A percentile compares a stretch with the other conserved stretches of the same genome.
Evolutionary conservation across 2,888 invertebrate species (phyloP).

Genomic region (Serripes groenlandicus): DNA sequence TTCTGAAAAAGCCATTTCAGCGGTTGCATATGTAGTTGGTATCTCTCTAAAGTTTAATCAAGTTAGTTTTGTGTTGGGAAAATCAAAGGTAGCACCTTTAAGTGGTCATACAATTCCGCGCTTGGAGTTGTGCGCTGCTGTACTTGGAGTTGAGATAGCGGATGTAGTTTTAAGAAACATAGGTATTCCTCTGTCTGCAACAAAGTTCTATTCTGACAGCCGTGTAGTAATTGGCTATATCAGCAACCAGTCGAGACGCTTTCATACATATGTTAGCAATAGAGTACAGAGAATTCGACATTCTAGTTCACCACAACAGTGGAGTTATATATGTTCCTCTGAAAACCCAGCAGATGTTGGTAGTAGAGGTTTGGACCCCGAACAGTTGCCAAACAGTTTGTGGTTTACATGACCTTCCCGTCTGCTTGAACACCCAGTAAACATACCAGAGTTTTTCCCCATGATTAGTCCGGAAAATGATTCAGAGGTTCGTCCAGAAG

Average conservation of each 20-base stretch:
- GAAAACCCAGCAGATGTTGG: too few species aligned
- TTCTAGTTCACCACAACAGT: slow-evolving; percentile 26
- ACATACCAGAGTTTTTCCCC: too few species aligned
- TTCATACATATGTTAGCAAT: slow-evolving; percentile 53
- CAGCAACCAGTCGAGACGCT: slow-evolving; percentile 25
- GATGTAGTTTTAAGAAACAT: background rate
- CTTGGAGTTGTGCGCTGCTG: slow-evolving; percentile 39
- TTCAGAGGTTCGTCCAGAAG: too few species aligned
- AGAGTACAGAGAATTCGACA: slow-evolving; percentile 35
- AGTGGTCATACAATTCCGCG: slow-evolving; percentile 34
- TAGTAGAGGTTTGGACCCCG: too few species aligned
- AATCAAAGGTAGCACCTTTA: slow-evolving; percentile 31
- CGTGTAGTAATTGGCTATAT: slow-evolving; percentile 41
- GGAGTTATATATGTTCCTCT: slow-evolving; percentile 48
- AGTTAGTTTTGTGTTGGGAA: slow-evolving; percentile 30
- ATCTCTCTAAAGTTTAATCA: background rate
- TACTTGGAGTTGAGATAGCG: slow-evolving; percentile 17
- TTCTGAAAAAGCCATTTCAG: too few species aligned
- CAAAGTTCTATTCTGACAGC: slow-evolving; percentile 38
- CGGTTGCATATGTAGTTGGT: too few species aligned
- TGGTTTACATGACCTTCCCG: too few species aligned
- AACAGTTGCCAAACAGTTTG: too few species aligned
- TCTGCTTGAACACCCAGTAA: too few species aligned
- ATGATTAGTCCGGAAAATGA: too few species aligned
- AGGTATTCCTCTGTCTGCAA: background rate